Percentiles rank a stretch among this genome's conserved stretches.
Evolutionary conservation across 1,140 invertebrate genomes (phyloP).

Genomic region (Zaprionus ghesquierei): DNA sequence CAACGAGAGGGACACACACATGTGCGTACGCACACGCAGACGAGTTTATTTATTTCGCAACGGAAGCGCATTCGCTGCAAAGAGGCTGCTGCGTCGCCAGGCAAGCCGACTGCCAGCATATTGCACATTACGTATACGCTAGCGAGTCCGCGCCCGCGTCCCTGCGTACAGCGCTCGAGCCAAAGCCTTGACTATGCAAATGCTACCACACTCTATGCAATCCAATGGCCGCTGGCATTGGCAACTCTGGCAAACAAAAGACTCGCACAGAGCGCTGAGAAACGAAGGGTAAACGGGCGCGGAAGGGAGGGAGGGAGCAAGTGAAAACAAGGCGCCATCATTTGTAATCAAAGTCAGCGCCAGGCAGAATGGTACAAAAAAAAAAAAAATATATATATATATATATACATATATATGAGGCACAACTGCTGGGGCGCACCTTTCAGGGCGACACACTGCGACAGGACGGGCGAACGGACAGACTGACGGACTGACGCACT

Average conservation of each 20-base stretch:
- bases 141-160: background rate
- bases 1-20: background rate
- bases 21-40: background rate
- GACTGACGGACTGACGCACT: background rate
- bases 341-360: conserved; percentile 63
- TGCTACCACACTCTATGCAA: conserved; percentile 38
- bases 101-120: conserved; percentile 14
- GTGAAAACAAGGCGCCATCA: conserved; percentile 49
- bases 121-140: conserved; percentile 37
- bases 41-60: conserved; percentile 16
- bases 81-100: conserved; percentile 17
- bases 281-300: background rate
- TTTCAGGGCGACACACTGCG: conserved; percentile 29
- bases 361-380: conserved; percentile 37
- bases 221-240: conserved; percentile 48
- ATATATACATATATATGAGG: conserved; percentile 10
- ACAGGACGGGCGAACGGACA: conserved; percentile 8
- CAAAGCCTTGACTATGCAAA: conserved; percentile 50
- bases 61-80: conserved; percentile 34
- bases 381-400: background rate
- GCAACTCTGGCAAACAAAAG: conserved; percentile 26
- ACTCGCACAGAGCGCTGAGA: background rate
- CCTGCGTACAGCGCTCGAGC: background rate
- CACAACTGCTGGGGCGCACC: conserved; percentile 36
- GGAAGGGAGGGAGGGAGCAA: background rate